Percentiles rank a stretch among this genome's conserved stretches.
phyloP scores from a whole-genome alignment of 2,113 vertebrate species.

The Phaethornis superciliosus region DNA sequence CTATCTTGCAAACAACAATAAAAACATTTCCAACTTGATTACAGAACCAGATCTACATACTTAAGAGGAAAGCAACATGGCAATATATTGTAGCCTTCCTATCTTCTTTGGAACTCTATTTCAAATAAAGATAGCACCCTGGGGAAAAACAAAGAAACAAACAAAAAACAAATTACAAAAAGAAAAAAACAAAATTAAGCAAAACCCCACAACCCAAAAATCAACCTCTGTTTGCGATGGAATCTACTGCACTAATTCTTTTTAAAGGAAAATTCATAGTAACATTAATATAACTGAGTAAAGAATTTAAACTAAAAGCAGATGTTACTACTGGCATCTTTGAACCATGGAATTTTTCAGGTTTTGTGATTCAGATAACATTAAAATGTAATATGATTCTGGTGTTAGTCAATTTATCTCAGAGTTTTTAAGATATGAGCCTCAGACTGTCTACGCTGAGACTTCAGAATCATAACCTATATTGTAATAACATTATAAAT shows the following conservation, averaged over 20 bases:
- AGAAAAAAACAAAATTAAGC: no score
- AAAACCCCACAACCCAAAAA: neutral
- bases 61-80: neutral
- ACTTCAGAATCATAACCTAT: neutral
- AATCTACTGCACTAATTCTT: neutral
- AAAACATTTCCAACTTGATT: neutral
- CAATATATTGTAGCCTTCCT: neutral
- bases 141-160: neutral
- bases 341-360: conserved; percentile 18
- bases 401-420: neutral
- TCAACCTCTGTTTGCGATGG: neutral
- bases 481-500: neutral
- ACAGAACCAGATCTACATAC: neutral
- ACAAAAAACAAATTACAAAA: no score
- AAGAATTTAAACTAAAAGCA: conserved; percentile 41
- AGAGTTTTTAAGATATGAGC: neutral
- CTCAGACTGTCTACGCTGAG: no score
- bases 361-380: neutral
- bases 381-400: neutral
- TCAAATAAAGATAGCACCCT: neutral
- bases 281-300: neutral
- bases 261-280: neutral
- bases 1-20: neutral
- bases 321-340: conserved; percentile 9
- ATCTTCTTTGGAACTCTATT: neutral